Evolutionary conservation across 2,888 invertebrate species (phyloP), one percentile per base, ranked within the genome.

Genomic region (Leptinotarsa haldemani): DNA sequence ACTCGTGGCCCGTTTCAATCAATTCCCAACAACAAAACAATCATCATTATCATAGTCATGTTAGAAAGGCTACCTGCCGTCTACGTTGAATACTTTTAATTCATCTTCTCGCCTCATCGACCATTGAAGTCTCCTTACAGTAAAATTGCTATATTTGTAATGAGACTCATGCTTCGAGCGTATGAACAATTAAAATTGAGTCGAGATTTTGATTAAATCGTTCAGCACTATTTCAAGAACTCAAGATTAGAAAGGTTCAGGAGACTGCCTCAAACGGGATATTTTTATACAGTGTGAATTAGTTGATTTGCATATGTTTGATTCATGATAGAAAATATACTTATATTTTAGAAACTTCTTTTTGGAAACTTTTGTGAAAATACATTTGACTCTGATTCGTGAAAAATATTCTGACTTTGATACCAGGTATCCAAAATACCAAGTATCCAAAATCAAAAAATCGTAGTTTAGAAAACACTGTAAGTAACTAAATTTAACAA

Each of bases 41-140:
- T 67, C 67, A 67, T 68, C 68, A 68, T 56, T 56, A 56, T 66
- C 13, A 61, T 52, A 69, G 70, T 73, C 73, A 70, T 48, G 68
- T 69, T 76, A 76, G 73, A 75, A 75, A 76, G 73, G 76, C 64
- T 69, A 65, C 52, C 63, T 47, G 66, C 65, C 61, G 25, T 67
- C 53, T 46, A 68, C n/a, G 20, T 46, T 16, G 46, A 46, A 30
- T 56, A 56, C 56, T 66, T 67, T 68, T 47, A 68, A 68, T 68
- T 56, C 68, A 56, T 68, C 63, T 77, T 71, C 73, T 64, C 74
- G 77, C 77, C 70, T 74, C 73, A 77, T 73, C 63, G 74, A 65
- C 63, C 74, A 70, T 74, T 68, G 72, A 72, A 72, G 65, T 76
- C 72, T 74, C 76, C 61, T 13, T 25, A 30, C 18, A 48, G 22